Percentiles rank a stretch among this genome's conserved stretches.
Evolutionary conservation across 2,888 invertebrate species (phyloP).

Genomic region (Campopleginae sp.): DNA sequence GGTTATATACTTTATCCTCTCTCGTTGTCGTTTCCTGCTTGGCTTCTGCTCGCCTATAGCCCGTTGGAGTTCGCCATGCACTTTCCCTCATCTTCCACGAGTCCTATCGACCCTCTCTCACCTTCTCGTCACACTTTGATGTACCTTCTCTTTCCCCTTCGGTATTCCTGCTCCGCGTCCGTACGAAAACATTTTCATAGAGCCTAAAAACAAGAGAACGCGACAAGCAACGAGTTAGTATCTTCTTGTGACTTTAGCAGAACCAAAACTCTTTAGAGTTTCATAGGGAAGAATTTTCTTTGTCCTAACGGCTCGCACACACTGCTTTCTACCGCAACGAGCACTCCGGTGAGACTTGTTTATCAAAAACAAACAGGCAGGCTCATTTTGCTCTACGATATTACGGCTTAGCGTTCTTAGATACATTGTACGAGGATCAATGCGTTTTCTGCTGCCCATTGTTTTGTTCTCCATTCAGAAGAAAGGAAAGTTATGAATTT

Average conservation of each 20-base stretch:
- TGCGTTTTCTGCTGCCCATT: background rate
- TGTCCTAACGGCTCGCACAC: constrained; percentile 31
- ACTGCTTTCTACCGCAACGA: constrained; percentile 55
- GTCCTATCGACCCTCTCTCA: constrained; percentile 32
- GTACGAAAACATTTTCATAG: constrained; percentile 33
- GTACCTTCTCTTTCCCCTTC: constrained; percentile 24
- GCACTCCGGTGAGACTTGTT: constrained; percentile 44
- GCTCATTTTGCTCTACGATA: background rate
- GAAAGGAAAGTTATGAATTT: background rate
- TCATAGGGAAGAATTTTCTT: constrained; percentile 59
- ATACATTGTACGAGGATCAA: background rate
- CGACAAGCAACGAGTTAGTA: constrained; percentile 42
- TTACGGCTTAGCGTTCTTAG: background rate
- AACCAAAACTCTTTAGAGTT: constrained; percentile 56
- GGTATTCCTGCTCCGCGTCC: background rate
- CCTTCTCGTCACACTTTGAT: constrained; percentile 50
- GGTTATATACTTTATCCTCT: constrained; percentile 39
- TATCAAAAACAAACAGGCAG: constrained; percentile 11
- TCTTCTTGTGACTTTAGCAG: constrained; percentile 48
- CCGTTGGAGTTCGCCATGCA: constrained; percentile 52
- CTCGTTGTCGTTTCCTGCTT: constrained; percentile 62
- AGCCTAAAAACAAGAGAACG: constrained; percentile 39
- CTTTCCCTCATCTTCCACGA: constrained; percentile 61
- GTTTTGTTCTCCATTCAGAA: background rate
- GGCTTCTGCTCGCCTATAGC: constrained; percentile 53